phyloP scores from a whole-genome alignment of 2,888 invertebrate genomes.

The Syritta pipiens region DNA sequence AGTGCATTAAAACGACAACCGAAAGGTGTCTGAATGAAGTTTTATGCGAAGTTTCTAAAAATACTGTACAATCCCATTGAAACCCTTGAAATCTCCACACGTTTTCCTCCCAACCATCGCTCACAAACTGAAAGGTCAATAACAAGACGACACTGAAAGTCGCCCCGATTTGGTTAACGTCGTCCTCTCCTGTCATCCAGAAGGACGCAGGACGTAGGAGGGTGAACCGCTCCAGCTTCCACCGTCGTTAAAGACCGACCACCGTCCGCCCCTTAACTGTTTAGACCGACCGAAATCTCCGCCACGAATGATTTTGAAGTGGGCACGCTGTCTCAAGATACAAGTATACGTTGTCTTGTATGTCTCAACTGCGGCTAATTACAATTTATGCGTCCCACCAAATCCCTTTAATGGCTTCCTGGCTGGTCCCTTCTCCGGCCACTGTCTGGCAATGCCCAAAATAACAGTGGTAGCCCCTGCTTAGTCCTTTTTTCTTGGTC shows the following conservation, averaged over 20 bases:
- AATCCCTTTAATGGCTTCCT: slow-evolving; percentile 69
- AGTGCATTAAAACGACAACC: background rate
- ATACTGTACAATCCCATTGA: background rate
- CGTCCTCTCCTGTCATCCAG: background rate
- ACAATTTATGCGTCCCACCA: slow-evolving; percentile 66
- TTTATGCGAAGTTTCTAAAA: background rate
- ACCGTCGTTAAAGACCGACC: too few species aligned
- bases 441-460: slow-evolving; percentile 1
- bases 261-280: too few species aligned
- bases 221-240: background rate
- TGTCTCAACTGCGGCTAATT: slow-evolving; percentile 63
- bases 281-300: too few species aligned
- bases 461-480: slow-evolving; percentile 19
- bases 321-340: slow-evolving; percentile 15
- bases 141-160: background rate
- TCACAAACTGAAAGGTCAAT: background rate
- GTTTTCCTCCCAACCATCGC: slow-evolving; percentile 1
- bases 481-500: slow-evolving; percentile 52
- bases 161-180: background rate
- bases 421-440: slow-evolving; percentile 26
- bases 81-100: background rate
- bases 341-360: slow-evolving; percentile 45
- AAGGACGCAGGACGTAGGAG: too few species aligned
- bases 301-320: slow-evolving; percentile 15
- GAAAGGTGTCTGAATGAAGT: background rate